phyloP scores from a whole-genome alignment of 2,113 vertebrate species.

The Albula goreensis region DNA sequence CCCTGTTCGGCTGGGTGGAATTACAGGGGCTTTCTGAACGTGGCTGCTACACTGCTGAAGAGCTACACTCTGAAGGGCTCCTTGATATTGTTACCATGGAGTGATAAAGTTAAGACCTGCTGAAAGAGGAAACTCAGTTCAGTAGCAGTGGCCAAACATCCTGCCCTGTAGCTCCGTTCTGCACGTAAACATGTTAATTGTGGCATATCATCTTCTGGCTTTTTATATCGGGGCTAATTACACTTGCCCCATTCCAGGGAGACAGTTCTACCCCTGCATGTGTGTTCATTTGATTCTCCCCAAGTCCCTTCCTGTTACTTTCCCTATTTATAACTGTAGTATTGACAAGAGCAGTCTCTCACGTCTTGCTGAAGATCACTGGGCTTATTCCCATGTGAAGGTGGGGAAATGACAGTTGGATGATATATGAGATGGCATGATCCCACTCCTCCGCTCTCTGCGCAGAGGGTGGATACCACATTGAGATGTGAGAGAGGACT shows the following conservation, averaged over 20 bases:
- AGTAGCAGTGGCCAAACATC: constrained; percentile 24
- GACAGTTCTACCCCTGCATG: background rate
- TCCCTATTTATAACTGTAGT: constrained; percentile 34
- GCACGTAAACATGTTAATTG: constrained; percentile 36
- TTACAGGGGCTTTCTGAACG: background rate
- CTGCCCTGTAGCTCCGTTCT: constrained; percentile 11
- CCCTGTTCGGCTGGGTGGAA: background rate
- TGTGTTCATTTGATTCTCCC: constrained; percentile 14
- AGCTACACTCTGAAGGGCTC: background rate
- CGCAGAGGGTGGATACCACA: background rate
- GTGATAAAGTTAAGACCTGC: background rate
- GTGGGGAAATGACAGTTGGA: background rate
- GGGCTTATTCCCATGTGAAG: background rate
- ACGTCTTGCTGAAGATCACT: background rate
- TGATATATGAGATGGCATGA: background rate
- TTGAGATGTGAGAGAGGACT: background rate
- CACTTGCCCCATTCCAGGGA: constrained; percentile 18
- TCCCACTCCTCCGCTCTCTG: no score
- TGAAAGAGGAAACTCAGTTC: background rate
- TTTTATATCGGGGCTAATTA: constrained; percentile 42
- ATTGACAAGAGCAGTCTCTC: constrained; percentile 20
- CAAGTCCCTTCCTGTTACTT: background rate
- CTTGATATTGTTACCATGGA: no score
- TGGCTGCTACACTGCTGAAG: no score
- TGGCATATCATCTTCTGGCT: constrained; percentile 16